phyloP scores from a whole-genome alignment of 2,888 invertebrate genomes.

The Hydrotaea cyrtoneurina region DNA sequence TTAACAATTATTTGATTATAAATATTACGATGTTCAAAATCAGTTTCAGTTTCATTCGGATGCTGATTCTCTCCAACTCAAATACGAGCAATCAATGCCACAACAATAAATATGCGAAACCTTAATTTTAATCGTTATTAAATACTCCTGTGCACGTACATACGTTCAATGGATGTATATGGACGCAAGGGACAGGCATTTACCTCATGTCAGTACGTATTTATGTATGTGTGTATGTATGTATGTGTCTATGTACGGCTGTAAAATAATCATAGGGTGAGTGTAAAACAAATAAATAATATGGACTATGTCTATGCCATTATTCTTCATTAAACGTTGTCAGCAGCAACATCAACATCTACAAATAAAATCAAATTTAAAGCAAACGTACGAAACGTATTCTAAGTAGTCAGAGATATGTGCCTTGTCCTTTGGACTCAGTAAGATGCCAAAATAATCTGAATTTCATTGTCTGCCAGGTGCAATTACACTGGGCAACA shows the following conservation, averaged over 20 bases:
- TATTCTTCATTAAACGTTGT: conserved; percentile 44
- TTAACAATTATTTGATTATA: conserved; percentile 54
- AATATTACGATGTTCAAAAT: neutral
- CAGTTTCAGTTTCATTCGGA: neutral
- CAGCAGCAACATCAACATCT: conserved; percentile 36
- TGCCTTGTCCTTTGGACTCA: too few species aligned
- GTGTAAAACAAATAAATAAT: neutral
- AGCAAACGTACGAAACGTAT: conserved; percentile 6
- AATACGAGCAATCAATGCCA: neutral
- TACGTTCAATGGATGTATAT: neutral
- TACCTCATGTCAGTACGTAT: neutral
- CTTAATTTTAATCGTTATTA: neutral
- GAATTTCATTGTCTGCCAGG: too few species aligned
- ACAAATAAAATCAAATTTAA: conserved; percentile 14
- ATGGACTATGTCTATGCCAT: conserved; percentile 27
- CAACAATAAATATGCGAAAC: neutral
- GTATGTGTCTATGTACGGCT: neutral
- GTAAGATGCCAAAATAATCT: too few species aligned
- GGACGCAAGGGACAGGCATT: too few species aligned
- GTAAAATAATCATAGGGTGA: neutral
- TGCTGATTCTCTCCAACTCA: neutral
- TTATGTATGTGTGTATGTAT: too few species aligned
- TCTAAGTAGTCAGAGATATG: too few species aligned
- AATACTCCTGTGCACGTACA: neutral
- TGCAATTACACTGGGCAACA: too few species aligned